These are phyloP conservation scores for Uria lomvia DNA, from an alignment of 2,113 vertebrate genomes.

Conservation along the genomic window DNA sequence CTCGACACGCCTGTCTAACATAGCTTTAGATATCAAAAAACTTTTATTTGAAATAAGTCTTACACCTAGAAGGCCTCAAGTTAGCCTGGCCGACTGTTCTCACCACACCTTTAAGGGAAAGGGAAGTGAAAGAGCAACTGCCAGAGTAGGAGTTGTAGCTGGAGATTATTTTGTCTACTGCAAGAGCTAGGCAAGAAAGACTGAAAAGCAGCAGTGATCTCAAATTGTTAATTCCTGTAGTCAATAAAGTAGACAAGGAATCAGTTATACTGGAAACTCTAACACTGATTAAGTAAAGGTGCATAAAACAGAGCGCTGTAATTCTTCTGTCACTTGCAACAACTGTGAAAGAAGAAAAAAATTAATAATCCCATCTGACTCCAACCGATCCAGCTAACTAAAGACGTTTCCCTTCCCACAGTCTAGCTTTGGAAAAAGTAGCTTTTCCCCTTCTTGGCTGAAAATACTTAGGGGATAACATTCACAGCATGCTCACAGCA, in stretches of 20 bases:
- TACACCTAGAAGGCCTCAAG: not conserved
- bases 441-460: not conserved
- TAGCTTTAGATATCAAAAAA: not conserved
- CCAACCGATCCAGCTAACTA: not conserved
- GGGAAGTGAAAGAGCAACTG: not conserved
- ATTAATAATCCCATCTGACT: not conserved
- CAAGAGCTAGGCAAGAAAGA: not conserved
- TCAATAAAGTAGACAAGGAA: not conserved
- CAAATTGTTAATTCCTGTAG: not conserved
- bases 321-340: not conserved
- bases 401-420: not conserved
- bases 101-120: not conserved
- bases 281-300: not conserved
- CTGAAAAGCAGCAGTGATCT: not conserved
- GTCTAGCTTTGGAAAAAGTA: not conserved
- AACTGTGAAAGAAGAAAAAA: not conserved
- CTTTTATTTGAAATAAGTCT: not conserved
- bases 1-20: not conserved
- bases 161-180: not conserved
- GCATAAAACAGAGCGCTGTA: not conserved
- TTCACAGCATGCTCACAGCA: not conserved
- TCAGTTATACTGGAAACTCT: not conserved
- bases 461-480: not conserved
- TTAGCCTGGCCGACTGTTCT: not conserved
- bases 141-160: not conserved